Percentiles rank a stretch among this genome's conserved stretches.
Evolutionary conservation across 2,113 vertebrate species (phyloP).

Genomic region (Eudyptes chrysolophus): DNA sequence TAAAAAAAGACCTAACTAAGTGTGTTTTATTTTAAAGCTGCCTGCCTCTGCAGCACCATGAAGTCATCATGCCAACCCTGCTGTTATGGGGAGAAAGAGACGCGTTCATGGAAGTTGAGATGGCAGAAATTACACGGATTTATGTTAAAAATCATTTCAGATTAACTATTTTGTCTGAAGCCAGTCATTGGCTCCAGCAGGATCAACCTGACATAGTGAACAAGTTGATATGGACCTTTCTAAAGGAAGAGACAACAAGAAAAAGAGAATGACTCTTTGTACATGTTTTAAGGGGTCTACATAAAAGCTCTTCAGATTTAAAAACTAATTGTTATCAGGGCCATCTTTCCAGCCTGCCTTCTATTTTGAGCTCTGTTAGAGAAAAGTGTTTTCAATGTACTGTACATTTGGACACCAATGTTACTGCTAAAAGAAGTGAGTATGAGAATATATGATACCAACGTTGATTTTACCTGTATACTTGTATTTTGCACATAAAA

Average conservation of each 20-base stretch:
- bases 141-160: constrained; percentile 95
- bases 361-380: constrained; percentile 68
- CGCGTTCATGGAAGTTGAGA: constrained; percentile 92
- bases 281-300: constrained; percentile 45
- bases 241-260: constrained; percentile 89
- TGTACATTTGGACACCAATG: constrained; percentile 66
- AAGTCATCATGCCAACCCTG: constrained; percentile 88
- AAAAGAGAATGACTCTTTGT: constrained; percentile 77
- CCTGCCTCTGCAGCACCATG: constrained; percentile 87
- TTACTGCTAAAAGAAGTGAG: constrained; percentile 62
- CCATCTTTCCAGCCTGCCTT: constrained; percentile 67
- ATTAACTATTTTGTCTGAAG: constrained; percentile 92
- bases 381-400: constrained; percentile 72
- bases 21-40: constrained; percentile 78
- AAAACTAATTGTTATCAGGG: constrained; percentile 66
- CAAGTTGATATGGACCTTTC: constrained; percentile 97
- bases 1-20: background rate
- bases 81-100: constrained; percentile 95
- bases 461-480: constrained; percentile 71
- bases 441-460: constrained; percentile 63
- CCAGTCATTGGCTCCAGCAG: constrained; percentile 98
- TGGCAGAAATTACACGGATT: constrained; percentile 92
- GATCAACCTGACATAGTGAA: constrained; percentile 97
- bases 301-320: constrained; percentile 50
- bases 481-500: constrained; percentile 76